Evolutionary conservation across 2,797 vertebrate genomes (phyloP).

Genomic region (Rhodeus uyekii): DNA sequence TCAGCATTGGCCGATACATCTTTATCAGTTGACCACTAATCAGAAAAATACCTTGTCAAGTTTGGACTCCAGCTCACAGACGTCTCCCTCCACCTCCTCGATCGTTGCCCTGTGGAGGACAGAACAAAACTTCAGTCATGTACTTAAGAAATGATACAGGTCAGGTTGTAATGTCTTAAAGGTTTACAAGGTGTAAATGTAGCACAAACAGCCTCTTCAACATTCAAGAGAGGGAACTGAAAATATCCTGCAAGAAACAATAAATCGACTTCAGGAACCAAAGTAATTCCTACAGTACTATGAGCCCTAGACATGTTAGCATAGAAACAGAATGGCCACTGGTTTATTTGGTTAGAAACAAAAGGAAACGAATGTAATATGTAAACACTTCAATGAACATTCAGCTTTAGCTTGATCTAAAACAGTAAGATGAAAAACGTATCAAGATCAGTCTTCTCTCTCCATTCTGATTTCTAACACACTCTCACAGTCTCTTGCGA

Average conservation of each 20-base stretch:
- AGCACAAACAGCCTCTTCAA: background rate
- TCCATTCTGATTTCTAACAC: no score
- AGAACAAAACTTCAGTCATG: background rate
- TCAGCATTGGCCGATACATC: background rate
- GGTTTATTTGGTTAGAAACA: no score
- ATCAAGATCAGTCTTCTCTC: no score
- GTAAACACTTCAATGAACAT: background rate
- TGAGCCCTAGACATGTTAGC: background rate
- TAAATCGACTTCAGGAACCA: background rate
- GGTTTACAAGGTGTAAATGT: no score
- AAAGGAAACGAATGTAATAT: background rate
- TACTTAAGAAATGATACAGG: background rate
- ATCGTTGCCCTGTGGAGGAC: slow-evolving; percentile 84
- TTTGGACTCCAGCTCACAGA: slow-evolving; percentile 94
- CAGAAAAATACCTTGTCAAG: slow-evolving; percentile 88
- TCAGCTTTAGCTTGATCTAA: background rate
- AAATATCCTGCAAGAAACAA: no score
- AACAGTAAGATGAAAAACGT: no score
- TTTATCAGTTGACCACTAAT: background rate
- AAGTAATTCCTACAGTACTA: background rate
- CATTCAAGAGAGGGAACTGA: no score
- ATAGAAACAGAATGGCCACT: background rate
- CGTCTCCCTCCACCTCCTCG: slow-evolving; percentile 98
- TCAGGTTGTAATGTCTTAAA: background rate
- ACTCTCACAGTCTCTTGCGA: no score